phyloP scores from a whole-genome alignment of 2,113 vertebrate genomes.

The Piaya cayana region DNA sequence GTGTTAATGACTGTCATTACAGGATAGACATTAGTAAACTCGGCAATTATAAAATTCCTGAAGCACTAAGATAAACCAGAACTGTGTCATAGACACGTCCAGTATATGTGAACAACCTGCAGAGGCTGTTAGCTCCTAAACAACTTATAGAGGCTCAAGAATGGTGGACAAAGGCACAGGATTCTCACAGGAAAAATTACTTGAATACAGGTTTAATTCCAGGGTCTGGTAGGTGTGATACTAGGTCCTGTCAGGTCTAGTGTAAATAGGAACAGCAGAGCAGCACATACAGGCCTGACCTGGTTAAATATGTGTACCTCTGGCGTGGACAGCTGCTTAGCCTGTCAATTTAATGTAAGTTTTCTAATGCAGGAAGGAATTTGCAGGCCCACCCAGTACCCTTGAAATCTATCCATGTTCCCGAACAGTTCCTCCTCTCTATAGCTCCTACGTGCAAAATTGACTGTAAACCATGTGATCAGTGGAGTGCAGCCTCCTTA shows the following conservation, averaged over 20 bases:
- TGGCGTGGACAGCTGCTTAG: constrained; percentile 72
- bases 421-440: constrained; percentile 53
- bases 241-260: neutral
- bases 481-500: neutral
- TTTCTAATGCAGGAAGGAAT: constrained; percentile 66
- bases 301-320: constrained; percentile 32
- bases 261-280: constrained; percentile 1
- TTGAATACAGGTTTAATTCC: neutral
- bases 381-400: constrained; percentile 65
- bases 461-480: constrained; percentile 64
- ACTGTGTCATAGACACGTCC: neutral
- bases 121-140: neutral
- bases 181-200: neutral
- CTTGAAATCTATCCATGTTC: constrained; percentile 73
- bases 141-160: neutral
- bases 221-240: neutral
- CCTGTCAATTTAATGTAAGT: constrained; percentile 50
- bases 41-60: neutral
- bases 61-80: neutral
- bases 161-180: neutral
- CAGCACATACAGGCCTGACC: neutral
- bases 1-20: neutral
- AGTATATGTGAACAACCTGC: neutral
- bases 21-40: neutral
- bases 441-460: constrained; percentile 71